Conservation (phyloP, 2,113 vertebrate species). For the Himantopus leucocephalus region DNA sequence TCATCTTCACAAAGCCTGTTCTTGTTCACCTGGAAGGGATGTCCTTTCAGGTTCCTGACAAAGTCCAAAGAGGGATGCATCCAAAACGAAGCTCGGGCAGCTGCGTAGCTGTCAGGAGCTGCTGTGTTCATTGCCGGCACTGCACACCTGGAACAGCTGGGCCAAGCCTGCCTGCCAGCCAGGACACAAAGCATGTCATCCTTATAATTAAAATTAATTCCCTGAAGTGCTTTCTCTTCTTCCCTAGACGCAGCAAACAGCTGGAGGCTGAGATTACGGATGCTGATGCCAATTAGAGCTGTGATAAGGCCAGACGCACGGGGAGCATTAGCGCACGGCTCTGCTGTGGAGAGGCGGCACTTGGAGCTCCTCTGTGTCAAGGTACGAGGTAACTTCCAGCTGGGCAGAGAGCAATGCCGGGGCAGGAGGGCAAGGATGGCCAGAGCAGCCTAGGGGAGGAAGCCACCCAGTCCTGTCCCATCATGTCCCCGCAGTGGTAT, state of each 20-base stretch:
- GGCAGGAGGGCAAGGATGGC: not conserved
- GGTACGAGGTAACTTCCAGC: not conserved
- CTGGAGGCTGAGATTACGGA: constrained; percentile 1
- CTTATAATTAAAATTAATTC: not conserved
- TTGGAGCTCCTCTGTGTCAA: not conserved
- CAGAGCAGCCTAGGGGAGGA: not conserved
- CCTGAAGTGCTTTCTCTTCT: not conserved
- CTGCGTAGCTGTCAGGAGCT: not conserved
- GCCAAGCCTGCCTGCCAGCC: not conserved
- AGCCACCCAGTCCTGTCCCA: not conserved
- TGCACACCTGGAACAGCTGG: constrained; percentile 17
- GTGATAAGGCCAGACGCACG: not conserved
- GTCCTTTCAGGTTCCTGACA: not conserved
- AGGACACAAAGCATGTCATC: not conserved
- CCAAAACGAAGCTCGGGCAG: fast-evolving
- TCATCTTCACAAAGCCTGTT: not conserved
- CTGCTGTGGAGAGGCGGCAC: not conserved
- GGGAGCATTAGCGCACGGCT: not conserved
- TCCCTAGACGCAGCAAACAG: constrained; percentile 20
- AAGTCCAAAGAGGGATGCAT: not conserved
- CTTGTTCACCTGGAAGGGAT: not conserved
- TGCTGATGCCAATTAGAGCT: not conserved
- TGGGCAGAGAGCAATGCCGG: not conserved
- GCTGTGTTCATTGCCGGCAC: not conserved
- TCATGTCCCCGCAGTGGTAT: fast-evolving